Percentiles rank a stretch among this genome's conserved stretches.
phyloP scores from a whole-genome alignment of 2,888 invertebrate genomes.

The Trimorus sp. region DNA sequence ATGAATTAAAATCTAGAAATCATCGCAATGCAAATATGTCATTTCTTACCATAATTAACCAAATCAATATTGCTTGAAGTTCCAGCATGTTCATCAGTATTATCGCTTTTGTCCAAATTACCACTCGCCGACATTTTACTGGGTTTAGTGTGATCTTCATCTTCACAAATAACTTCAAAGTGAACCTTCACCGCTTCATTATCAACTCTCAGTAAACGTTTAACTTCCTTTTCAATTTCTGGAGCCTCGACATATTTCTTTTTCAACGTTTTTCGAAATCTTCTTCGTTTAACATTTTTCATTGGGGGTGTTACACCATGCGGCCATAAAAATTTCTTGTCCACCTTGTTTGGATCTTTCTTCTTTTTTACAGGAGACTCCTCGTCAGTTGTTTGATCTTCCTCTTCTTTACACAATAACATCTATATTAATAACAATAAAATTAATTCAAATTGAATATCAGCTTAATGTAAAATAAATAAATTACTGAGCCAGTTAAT shows the following conservation, averaged over 20 bases:
- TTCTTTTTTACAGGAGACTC: slow-evolving; percentile 91
- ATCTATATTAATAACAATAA: slow-evolving; percentile 82
- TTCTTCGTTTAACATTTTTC: slow-evolving; percentile 95
- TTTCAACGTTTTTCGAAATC: slow-evolving; percentile 96
- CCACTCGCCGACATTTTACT: slow-evolving; percentile 80
- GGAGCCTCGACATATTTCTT: slow-evolving; percentile 99
- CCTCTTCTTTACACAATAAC: slow-evolving; percentile 92
- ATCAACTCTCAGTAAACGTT: slow-evolving; percentile 93
- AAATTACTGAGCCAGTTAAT: no score
- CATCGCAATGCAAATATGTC: no score
- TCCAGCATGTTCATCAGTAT: slow-evolving; percentile 76
- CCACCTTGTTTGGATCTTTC: slow-evolving; percentile 91
- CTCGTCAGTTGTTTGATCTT: slow-evolving; percentile 89
- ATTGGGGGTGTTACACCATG: slow-evolving; percentile 98
- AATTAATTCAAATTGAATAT: not conserved
- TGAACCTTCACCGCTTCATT: slow-evolving; percentile 95
- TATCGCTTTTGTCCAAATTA: slow-evolving; percentile 77
- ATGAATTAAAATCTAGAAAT: no score
- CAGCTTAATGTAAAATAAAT: not conserved
- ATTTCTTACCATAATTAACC: slow-evolving; percentile 77
- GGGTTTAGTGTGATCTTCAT: slow-evolving; percentile 84
- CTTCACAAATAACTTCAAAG: slow-evolving; percentile 95
- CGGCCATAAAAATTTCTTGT: slow-evolving; percentile 96
- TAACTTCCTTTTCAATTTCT: slow-evolving; percentile 99
- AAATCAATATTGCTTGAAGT: slow-evolving; percentile 80